Evolutionary conservation across 2,888 invertebrate species (phyloP).

Genomic region (Caenorhabditis japonica): DNA sequence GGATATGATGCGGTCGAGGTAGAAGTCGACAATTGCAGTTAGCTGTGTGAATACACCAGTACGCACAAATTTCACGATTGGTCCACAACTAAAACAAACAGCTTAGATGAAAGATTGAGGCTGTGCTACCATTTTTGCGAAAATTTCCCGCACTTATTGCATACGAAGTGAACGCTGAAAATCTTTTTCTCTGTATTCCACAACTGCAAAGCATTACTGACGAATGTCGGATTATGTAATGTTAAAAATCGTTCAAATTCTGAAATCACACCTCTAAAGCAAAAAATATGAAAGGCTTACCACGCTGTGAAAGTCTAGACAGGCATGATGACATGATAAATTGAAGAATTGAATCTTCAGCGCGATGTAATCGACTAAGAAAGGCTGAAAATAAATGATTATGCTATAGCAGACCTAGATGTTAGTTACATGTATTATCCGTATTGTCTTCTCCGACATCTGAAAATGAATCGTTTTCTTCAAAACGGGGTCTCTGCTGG

Average conservation of each 20-base stretch:
- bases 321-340: neutral
- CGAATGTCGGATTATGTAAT: neutral
- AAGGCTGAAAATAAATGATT: too few relatives aligned
- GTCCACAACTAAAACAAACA: conserved; percentile 2
- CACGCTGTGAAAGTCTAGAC: neutral
- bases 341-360: too few relatives aligned
- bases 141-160: neutral
- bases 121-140: neutral
- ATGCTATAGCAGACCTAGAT: too few relatives aligned
- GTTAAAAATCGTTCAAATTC: neutral
- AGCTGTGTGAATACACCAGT: neutral
- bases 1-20: neutral
- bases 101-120: too few relatives aligned
- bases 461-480: too few relatives aligned
- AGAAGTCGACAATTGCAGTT: neutral
- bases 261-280: neutral
- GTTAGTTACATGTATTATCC: too few relatives aligned
- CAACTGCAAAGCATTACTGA: neutral
- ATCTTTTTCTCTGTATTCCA: neutral
- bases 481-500: too few relatives aligned
- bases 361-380: too few relatives aligned
- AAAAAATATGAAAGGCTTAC: neutral
- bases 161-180: neutral
- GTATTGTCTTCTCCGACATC: too few relatives aligned
- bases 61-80: conserved; percentile 2